A percentile compares a stretch with the other conserved stretches of the same genome.
Conservation (phyloP, 2,113 vertebrate species). For the Saimiri boliviensis region DNA sequence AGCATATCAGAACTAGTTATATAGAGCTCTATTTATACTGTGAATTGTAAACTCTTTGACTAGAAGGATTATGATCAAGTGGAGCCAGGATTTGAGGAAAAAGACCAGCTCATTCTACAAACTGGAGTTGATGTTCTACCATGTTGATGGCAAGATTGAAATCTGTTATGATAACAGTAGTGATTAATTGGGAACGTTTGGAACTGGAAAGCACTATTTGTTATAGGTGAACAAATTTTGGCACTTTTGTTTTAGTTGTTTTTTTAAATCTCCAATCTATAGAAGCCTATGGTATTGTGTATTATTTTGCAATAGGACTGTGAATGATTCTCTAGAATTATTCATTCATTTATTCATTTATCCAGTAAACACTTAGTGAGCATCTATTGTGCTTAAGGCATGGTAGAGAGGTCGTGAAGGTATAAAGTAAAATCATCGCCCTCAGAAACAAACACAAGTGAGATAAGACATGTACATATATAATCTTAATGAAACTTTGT, state of each 20-base stretch:
- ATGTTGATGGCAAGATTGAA: background rate
- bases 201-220: background rate
- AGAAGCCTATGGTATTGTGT: background rate
- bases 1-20: background rate
- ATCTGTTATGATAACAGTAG: background rate
- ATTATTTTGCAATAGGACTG: background rate
- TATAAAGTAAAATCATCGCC: background rate
- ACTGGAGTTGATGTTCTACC: background rate
- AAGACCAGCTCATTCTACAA: background rate
- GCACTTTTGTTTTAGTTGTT: background rate
- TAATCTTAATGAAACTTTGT: background rate
- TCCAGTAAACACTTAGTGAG: background rate
- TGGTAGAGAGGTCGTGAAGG: background rate
- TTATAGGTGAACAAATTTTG: background rate
- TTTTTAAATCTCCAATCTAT: background rate
- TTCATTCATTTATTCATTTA: background rate
- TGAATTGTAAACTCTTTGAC: background rate
- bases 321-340: background rate
- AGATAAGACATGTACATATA: background rate
- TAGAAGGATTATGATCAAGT: background rate
- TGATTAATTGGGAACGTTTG: background rate
- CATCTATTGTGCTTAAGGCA: background rate
- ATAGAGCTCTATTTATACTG: background rate
- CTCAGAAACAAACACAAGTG: background rate
- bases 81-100: background rate